Evolutionary conservation across 2,113 vertebrate species (phyloP).

Genomic region (Sprattus sprattus): DNA sequence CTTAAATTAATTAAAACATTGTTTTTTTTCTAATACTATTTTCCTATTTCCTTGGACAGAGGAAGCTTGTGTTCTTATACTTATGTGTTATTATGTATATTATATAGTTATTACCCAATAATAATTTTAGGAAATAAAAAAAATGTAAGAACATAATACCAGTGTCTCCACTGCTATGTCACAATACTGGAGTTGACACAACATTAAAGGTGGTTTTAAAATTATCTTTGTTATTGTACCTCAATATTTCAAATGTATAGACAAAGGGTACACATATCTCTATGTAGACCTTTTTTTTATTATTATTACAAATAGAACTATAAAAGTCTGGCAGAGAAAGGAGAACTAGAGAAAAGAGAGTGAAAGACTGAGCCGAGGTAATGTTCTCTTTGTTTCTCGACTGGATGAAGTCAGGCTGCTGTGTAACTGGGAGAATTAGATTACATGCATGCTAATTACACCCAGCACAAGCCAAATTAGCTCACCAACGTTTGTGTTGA

Average conservation of each 20-base stretch:
- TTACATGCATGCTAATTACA: slow-evolving; percentile 48
- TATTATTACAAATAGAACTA: background rate
- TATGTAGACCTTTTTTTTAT: background rate
- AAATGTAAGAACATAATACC: background rate
- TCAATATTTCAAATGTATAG: background rate
- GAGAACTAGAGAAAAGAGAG: background rate
- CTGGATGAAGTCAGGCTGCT: slow-evolving; percentile 35
- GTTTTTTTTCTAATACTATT: background rate
- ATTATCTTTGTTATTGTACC: too few relatives aligned
- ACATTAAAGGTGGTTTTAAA: too few relatives aligned
- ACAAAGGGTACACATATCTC: background rate
- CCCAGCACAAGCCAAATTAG: slow-evolving; percentile 42
- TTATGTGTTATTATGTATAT: too few relatives aligned
- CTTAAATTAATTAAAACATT: background rate
- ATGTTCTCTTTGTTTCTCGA: slow-evolving; percentile 31
- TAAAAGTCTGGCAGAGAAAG: background rate
- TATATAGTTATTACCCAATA: too few relatives aligned
- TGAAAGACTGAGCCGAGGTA: slow-evolving; percentile 20
- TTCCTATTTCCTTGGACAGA: background rate
- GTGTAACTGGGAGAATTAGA: slow-evolving; percentile 44
- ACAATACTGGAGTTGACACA: too few relatives aligned
- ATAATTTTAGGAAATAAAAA: background rate
- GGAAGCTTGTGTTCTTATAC: background rate
- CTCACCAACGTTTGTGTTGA: slow-evolving; percentile 32
- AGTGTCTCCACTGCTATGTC: background rate